Evolutionary conservation across 2,888 invertebrate genomes (phyloP), one percentile per base, ranked within the genome.

Genomic region (Seladonia tumulorum): DNA sequence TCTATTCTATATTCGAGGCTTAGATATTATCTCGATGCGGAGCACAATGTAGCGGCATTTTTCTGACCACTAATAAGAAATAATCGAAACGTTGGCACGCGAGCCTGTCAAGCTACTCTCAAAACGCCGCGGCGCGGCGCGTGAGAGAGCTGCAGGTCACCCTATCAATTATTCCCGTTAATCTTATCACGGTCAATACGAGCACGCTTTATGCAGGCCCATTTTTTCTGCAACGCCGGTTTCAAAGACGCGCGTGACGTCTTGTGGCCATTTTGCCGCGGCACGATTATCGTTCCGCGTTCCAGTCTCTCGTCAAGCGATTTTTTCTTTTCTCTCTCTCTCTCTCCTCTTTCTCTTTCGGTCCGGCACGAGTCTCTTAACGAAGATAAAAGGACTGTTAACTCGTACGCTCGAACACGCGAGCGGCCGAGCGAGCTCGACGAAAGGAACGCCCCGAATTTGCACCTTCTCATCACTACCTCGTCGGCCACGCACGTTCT

Each of bases 221-320:
- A 63, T 47, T 73, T 82, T 79, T 77, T 49, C 60, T 29, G 29
- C 42, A n/a, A 57, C 74, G 12, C 63, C 45, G 77, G 25, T 66
- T 42, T 68, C 66, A 82, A 71, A 79, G 82, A 75, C 74, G 74
- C 77, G 53, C 85, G 63, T 57, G 76, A 82, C 70, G 68, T 75
- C 74, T 70, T 39, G 42, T 22, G 70, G 68, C 68, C 85, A 47
- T 87, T 85, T 68, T 39, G 71, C 72, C 79, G 63, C 29, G 42
- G 47, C 53, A 25, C 84, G 85, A 86, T 86, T 85, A 87, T 87
- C 87, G 82, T 86, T 86, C 75, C 82, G 86, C 86, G 82, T 87
- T 86, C 79, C 85, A 71, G 71, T 49, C 79, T 82, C 79, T 77
- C 81, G 74, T 76, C 80, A 74, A 53, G 18, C 45, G 18, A 78